Evolutionary conservation across 2,113 vertebrate species (phyloP), one percentile per base, ranked within the genome.

Genomic region (Bothrops jararaca): DNA sequence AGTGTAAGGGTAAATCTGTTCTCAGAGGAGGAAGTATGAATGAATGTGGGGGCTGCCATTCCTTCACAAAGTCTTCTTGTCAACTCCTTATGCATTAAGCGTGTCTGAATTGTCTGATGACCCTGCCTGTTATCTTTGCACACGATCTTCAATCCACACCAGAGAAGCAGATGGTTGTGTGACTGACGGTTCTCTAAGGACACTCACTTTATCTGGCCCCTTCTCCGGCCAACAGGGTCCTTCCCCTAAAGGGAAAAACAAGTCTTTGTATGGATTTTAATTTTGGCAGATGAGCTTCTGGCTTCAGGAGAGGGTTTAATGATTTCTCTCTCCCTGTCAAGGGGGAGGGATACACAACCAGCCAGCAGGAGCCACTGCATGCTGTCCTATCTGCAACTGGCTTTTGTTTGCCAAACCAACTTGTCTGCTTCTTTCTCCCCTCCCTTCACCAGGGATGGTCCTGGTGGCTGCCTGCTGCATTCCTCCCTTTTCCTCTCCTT

Each of bases 31-130:
- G 94, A 91, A 89, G 91, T 48, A 22, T 80, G 86, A 89, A 48
- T 39, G 89, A 89, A 48, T 39, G 89, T 45, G 88, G 86, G 64
- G 90, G 57, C 85, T 23, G 92, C 15, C 90, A 94, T 95, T 95
- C 96, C 95, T 96, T 96, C 95, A 85, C 29, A 34, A 94, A 93
- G 93, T 93, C 88, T 88, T 91, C 86, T 91, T 1, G 24, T 74
- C 94, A 57, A 48, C 54, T 13, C 18, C 22, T 24, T 18, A 52
- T 91, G 24, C 29, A n/a, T 87, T 88, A 86, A 52, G n/a, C 15
- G 6, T 87, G 29, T 60, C 52, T 24, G 56, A 34, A 12, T 50
- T 1, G 3, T 50, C 85, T 39, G 48, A 48, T 29, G 54, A 86
- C 74, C 74, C 50, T 10, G 42, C 0, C 1, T 34, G 7, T 42